Base-by-base conservation (phyloP, 1,140 invertebrate genomes). In the Trichonephila clavipes region DNA sequence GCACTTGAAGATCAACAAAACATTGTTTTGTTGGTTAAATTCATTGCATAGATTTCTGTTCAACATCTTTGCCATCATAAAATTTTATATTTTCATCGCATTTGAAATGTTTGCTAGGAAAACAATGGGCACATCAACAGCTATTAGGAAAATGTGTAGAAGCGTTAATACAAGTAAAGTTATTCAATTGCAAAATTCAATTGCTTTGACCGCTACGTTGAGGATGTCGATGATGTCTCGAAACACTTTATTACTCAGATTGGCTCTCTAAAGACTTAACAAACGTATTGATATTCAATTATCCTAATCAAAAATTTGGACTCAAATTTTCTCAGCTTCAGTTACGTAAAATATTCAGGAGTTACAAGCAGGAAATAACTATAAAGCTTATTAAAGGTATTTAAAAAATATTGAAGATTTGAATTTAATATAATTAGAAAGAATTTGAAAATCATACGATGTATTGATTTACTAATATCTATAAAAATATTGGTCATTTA, bases 201-300 rank as follows among this genome's bases (percentile, higher is more conserved):
- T 28, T 69, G 3, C 34, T 40, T 69, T 18, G 24, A 34, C 72
- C 16, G 18, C 2, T 18, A 18, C 16, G 16, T 64, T 64, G n/a
- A 7, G n/a, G 21, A 77, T 18, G 28, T 77, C 72, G 72, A 77
- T 77, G 72, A 77, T 77, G 72, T 77, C 72, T 77, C 72, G 72
- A 77, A 34, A 77, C 18, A 77, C 72, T 77, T 21, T 6, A 51
- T 51, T 51, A 51, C 5, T 51, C 10, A 51, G 51, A 51, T 51
- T 7, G 51, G 10, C 10, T 51, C 10, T 51, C 0, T 12, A 10
- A 51, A 12, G 51, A 51, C 51, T 51, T 7, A 51, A 51, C 51
- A 51, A 7, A 12, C 10, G 51, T 51, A 51, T 51, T 7, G 51
- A 51, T 51, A 10, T 51, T 51, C 7, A 51, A 12, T 51, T 51